Percentiles rank a stretch among this genome's conserved stretches.
Evolutionary conservation across 2,888 invertebrate species (phyloP).

Genomic region (Chirona hameri): DNA sequence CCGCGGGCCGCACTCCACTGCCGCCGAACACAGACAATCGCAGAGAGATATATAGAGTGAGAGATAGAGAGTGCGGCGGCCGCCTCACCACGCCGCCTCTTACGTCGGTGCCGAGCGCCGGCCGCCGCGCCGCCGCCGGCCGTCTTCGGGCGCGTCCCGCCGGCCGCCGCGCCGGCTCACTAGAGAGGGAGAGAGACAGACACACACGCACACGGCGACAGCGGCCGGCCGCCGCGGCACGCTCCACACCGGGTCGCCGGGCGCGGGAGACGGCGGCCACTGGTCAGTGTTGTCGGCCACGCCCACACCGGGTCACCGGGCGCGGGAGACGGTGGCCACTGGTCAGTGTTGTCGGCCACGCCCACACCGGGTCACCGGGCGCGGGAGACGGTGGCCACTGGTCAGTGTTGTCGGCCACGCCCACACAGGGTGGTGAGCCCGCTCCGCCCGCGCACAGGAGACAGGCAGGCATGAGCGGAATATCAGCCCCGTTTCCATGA

Average conservation of each 20-base stretch:
- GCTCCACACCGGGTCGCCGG: too few relatives aligned
- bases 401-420: neutral
- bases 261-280: neutral
- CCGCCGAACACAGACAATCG: neutral
- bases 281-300: neutral
- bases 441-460: too few relatives aligned
- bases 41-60: too few relatives aligned
- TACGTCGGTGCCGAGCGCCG: too few relatives aligned
- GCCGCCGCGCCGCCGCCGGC: neutral
- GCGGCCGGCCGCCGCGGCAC: neutral
- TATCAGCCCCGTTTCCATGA: too few relatives aligned
- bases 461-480: too few relatives aligned
- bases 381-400: neutral
- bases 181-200: conserved; percentile 5
- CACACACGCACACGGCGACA: neutral
- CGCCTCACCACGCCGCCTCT: too few relatives aligned
- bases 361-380: neutral
- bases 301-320: neutral
- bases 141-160: neutral
- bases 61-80: too few relatives aligned
- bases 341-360: neutral
- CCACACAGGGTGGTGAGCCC: neutral
- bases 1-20: neutral
- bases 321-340: neutral
- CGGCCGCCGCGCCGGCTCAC: neutral